Evolutionary conservation across 2,113 vertebrate genomes (phyloP).

Genomic region (Pyxicephalus adspersus): DNA sequence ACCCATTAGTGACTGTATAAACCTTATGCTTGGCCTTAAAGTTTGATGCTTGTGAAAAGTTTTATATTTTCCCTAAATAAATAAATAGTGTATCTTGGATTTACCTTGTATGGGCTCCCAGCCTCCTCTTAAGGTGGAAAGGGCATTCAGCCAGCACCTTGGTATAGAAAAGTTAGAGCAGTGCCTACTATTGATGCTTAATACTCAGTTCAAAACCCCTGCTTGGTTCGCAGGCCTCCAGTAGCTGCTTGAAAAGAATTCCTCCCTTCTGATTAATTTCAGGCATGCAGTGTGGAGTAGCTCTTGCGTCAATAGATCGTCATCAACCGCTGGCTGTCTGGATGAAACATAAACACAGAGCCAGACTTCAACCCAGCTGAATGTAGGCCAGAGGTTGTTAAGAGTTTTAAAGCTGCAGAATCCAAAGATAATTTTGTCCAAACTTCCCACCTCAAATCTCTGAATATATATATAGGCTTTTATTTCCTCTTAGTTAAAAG

Average conservation of each 20-base stretch:
- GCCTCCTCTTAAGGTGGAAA: not conserved
- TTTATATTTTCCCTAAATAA: not conserved
- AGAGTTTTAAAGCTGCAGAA: slow-evolving; percentile 52
- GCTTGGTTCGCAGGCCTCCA: slow-evolving; percentile 42
- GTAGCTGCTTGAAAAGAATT: slow-evolving; percentile 65
- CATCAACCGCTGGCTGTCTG: slow-evolving; percentile 66
- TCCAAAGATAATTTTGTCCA: slow-evolving; percentile 13
- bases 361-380: slow-evolving; percentile 59
- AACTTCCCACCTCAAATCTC: not conserved
- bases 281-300: slow-evolving; percentile 65
- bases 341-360: slow-evolving; percentile 68
- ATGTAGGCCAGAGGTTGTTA: slow-evolving; percentile 63
- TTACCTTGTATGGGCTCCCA: slow-evolving; percentile 23
- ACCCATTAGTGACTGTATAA: too few species aligned
- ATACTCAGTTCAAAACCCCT: slow-evolving; percentile 46
- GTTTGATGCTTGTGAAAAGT: not conserved
- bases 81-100: not conserved
- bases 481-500: not conserved
- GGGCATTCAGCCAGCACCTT: not conserved
- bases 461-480: not conserved
- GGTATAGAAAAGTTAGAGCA: not conserved
- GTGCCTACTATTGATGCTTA: slow-evolving; percentile 24
- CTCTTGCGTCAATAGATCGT: slow-evolving; percentile 75
- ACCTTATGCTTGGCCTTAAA: not conserved
- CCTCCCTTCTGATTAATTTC: slow-evolving; percentile 69